phyloP scores from a whole-genome alignment of 37 sponge, comb jelly and placozoan genomes.

The Ephydatia muelleri region DNA sequence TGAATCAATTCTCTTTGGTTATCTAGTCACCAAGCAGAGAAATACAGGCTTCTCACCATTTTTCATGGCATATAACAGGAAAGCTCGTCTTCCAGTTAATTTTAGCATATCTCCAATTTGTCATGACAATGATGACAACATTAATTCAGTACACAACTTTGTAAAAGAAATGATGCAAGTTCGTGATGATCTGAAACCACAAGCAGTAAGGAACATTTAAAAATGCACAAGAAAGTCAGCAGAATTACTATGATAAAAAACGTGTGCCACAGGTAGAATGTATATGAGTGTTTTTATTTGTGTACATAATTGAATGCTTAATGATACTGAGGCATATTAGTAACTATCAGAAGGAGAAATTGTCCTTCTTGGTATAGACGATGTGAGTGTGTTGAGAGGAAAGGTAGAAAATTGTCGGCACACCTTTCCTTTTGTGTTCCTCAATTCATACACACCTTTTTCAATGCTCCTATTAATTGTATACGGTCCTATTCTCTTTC shows the following conservation, averaged over 20 bases:
- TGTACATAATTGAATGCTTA: neutral
- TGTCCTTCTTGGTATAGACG: too few relatives aligned
- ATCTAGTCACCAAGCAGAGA: constrained; percentile 29
- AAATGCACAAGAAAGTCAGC: constrained; percentile 24
- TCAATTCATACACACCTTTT: too few relatives aligned
- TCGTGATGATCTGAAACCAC: neutral
- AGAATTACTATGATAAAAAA: constrained; percentile 4
- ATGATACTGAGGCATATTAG: neutral
- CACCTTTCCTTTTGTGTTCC: too few relatives aligned
- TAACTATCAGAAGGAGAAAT: neutral
- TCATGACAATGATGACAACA: neutral
- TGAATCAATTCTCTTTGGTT: constrained; percentile 30
- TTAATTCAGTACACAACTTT: neutral
- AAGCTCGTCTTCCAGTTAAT: constrained; percentile 22
- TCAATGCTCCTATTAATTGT: too few relatives aligned
- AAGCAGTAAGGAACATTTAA: constrained; percentile 5
- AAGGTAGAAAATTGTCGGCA: too few relatives aligned
- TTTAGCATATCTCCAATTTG: neutral
- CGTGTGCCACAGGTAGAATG: neutral
- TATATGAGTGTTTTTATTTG: constrained; percentile 4
- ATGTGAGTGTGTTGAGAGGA: too few relatives aligned
- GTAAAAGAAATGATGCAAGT: constrained; percentile 5
- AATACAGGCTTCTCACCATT: constrained; percentile 41
- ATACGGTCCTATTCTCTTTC: too few relatives aligned
- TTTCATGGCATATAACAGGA: constrained; percentile 19